phyloP scores from a whole-genome alignment of 2,113 vertebrate species.

The Saguinus midas region DNA sequence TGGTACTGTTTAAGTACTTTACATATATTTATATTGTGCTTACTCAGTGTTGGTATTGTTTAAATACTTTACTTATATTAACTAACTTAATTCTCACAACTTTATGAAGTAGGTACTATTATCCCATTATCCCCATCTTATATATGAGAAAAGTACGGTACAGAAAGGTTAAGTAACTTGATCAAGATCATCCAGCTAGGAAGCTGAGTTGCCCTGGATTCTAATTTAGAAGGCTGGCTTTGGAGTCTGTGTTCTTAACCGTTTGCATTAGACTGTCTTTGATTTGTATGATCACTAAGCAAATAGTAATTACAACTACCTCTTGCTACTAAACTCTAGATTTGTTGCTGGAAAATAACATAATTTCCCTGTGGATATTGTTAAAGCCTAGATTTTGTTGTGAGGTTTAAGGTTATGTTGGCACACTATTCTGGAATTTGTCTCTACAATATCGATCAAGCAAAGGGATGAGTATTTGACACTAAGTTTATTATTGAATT shows the following conservation, averaged over 20 bases:
- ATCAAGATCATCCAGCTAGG: neutral
- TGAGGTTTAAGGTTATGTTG: conserved; percentile 20
- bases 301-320: neutral
- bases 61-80: neutral
- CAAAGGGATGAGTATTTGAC: conserved; percentile 1
- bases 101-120: neutral
- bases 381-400: neutral
- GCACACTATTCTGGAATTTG: neutral
- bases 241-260: conserved; percentile 15
- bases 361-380: neutral
- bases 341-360: neutral
- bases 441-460: neutral
- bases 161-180: neutral
- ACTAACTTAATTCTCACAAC: neutral
- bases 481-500: conserved; percentile 1
- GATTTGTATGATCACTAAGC: neutral
- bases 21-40: neutral
- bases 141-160: neutral
- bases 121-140: neutral
- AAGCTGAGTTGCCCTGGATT: conserved; percentile 16
- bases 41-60: neutral
- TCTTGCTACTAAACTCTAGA: neutral
- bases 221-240: neutral
- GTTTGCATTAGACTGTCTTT: neutral
- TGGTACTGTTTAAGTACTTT: neutral